Percentiles rank a stretch among this genome's conserved stretches.
phyloP scores from a whole-genome alignment of 2,797 vertebrate genomes.

The Crenuchus spilurus region DNA sequence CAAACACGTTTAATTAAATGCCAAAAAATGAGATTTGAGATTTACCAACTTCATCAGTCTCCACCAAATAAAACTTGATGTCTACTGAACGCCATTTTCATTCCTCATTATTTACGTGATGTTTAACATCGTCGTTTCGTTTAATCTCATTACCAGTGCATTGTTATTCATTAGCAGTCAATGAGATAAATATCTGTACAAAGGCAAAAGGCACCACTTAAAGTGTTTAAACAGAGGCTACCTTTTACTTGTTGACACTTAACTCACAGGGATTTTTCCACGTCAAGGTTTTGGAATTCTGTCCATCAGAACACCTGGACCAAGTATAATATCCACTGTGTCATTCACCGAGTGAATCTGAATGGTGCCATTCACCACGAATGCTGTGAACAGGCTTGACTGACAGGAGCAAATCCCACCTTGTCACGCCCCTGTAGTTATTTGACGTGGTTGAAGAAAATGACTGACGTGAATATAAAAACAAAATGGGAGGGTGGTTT shows the following conservation, averaged over 20 bases:
- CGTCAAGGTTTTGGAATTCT: not conserved
- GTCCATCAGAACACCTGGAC: not conserved
- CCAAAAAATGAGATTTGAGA: conserved; percentile 19
- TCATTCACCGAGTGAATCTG: conserved; percentile 7
- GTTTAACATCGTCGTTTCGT: not conserved
- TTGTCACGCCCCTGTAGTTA: conserved; percentile 7
- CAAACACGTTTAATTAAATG: conserved; percentile 25
- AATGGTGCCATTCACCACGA: conserved; percentile 7
- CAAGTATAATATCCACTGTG: not conserved
- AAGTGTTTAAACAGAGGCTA: not conserved
- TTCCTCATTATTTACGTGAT: not conserved
- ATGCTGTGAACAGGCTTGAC: conserved; percentile 10
- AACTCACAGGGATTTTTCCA: not conserved
- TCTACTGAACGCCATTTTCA: not conserved
- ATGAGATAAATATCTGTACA: not conserved
- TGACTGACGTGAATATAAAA: conserved; percentile 34
- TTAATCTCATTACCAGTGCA: not conserved
- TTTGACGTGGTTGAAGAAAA: conserved; percentile 22
- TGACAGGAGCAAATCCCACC: conserved; percentile 32
- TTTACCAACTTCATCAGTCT: conserved; percentile 2
- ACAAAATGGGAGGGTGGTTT: conserved; percentile 11
- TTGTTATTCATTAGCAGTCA: not conserved
- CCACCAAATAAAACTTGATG: not conserved
- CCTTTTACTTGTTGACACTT: not conserved
- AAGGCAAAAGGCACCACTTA: too few relatives aligned